Evolutionary conservation across 2,797 vertebrate genomes (phyloP), one percentile per base, ranked within the genome.

Genomic region (Sternarchorhynchus goeldii): DNA sequence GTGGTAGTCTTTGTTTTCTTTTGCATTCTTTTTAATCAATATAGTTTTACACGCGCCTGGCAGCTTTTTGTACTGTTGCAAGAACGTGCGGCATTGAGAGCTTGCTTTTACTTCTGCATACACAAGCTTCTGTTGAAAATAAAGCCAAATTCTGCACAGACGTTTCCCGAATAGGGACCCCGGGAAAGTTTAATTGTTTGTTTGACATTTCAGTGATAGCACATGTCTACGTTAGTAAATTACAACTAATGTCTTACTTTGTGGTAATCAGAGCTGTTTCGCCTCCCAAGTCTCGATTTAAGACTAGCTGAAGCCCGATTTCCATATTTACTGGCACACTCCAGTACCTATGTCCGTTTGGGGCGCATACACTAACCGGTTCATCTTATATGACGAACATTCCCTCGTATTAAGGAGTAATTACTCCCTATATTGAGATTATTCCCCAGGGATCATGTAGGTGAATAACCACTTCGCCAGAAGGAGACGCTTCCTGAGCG

Each of bases 201-300:
- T 92, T 92, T 93, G 90, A 92, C 91, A 88, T 90, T 86, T 88
- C 88, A 89, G 88, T 86, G 87, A 90, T 90, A 89, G 90, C 89
- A 88, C 86, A 85, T 86, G 89, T 84, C 90, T 85, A 87, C 83
- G 86, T 88, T 89, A 86, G 84, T 84, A 89, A 92, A 92, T 90
- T 88, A 91, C 81, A 82, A 31, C 57, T 72, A 20, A 73, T 58
- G 41, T 71, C 81, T 66, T 65, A 57, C 69, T 79, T 79, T 76
- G 58, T 71, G 74, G 73, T 70, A 80, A 83, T 80, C 76, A 76
- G 32, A n/a, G 29, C 58, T 64, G 77, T 70, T 76, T 63, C 63
- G 64, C 75, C 69, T 81, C 41, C 29, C 73, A 57, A 79, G 62
- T 82, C 64, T 25, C 34, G 68, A 32, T 75, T 73, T 31, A 70